Evolutionary conservation across 2,797 vertebrate genomes (phyloP), one percentile per base, ranked within the genome.

Genomic region (Petrocephalus schoutedeni): DNA sequence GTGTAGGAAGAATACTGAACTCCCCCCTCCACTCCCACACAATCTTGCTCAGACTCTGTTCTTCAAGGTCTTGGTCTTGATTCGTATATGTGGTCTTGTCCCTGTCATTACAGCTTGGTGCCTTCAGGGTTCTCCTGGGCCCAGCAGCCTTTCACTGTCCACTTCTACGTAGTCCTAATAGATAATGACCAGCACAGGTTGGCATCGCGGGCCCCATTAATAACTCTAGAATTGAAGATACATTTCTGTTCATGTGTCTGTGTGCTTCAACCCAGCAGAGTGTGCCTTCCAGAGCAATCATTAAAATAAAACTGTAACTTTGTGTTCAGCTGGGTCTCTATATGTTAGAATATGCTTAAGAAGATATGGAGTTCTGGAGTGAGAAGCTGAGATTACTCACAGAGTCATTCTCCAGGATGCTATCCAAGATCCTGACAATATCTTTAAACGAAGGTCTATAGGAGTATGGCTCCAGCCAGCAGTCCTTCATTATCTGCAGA

Each of bases 111-210:
- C 87, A 1, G 6, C 16, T 8, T 10, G 41, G 45, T 71, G n/a
- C 88, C 41, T 61, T 21, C 82, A 2, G 90, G 84, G 8, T 51
- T 89, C 90, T 49, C 90, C 90, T 83, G 88, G 59, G 10, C 86
- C 89, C 87, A 91, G 21, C 16, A 64, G 4, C 89, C 82, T 87
- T 61, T 91, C 83, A 90, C 89, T 89, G 64, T 90, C 92, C 83
- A 95, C 94, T 41, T 95, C 92, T 89, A 96, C 95, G 4, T 96
- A 96, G 88, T 95, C 95, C 95, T 95, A 92, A 14, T 88, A 90
- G 0, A 71, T n/a, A 41, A 85, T 58, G 21, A 56, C 21, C n/a
- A 58, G 21, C 49, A 77, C 61, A 57, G 77, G 21, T 51, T 51
- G 53, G n/a, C 49, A 54, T 83, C 80, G 54, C 2, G n/a, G 19